phyloP scores from a whole-genome alignment of 2,797 vertebrate species.

The Periparus ater region DNA sequence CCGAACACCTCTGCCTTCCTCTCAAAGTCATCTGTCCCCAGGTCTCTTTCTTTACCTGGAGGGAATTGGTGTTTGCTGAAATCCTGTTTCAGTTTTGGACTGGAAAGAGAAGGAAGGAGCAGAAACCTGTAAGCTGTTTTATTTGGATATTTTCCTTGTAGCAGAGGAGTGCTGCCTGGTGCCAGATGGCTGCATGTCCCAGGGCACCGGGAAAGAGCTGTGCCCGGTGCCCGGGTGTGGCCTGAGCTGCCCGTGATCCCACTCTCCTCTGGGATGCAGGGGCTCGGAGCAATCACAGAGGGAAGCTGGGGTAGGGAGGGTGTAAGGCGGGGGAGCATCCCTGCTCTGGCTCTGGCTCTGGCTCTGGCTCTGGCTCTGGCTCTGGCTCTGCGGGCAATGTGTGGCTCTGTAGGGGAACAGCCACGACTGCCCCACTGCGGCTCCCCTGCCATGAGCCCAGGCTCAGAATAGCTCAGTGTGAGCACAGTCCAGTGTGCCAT shows the following conservation, averaged over 20 bases:
- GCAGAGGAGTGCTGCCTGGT: neutral
- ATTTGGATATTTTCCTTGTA: neutral
- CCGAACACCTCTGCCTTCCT: neutral
- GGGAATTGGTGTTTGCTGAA: neutral
- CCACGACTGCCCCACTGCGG: neutral
- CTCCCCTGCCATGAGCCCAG: neutral
- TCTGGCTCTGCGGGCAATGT: rapidly evolving
- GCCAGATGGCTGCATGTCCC: neutral
- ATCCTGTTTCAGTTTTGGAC: neutral
- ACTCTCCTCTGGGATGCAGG: neutral
- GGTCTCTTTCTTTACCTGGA: neutral
- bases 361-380: neutral
- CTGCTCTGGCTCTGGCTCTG: neutral
- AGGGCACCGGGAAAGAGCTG: neutral
- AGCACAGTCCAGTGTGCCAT: neutral
- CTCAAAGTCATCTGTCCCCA: neutral
- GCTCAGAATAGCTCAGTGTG: neutral
- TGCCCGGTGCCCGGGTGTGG: rapidly evolving
- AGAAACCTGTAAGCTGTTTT: neutral
- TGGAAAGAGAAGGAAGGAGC: neutral
- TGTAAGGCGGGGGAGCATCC: neutral
- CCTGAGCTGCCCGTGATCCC: neutral
- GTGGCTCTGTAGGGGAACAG: neutral
- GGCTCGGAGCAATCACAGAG: rapidly evolving
- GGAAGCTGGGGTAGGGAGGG: neutral